Percentiles rank a stretch among this genome's conserved stretches.
Conservation (phyloP, 1,140 invertebrate genomes). For the Psix sp. region DNA sequence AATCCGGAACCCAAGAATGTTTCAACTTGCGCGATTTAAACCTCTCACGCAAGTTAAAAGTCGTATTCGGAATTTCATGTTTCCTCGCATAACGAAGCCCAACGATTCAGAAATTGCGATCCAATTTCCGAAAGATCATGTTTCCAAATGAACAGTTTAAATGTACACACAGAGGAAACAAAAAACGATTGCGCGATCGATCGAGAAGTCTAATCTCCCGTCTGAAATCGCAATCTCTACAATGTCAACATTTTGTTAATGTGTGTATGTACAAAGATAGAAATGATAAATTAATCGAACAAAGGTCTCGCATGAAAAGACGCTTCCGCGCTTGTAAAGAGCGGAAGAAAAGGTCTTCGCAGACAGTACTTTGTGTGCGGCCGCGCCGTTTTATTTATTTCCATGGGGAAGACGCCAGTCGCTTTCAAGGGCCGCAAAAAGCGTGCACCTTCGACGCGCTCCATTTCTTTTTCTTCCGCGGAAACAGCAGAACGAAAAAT, state of each 20-base stretch:
- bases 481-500: constrained; percentile 34
- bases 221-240: constrained; percentile 25
- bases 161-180: no score
- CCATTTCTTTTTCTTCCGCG: constrained; percentile 25
- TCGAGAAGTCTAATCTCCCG: constrained; percentile 11
- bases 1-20: no score
- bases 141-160: no score
- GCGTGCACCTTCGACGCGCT: not conserved
- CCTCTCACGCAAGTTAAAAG: no score
- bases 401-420: constrained; percentile 29
- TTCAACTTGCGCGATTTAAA: no score
- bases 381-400: constrained; percentile 39
- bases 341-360: constrained; percentile 45
- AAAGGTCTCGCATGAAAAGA: constrained; percentile 49
- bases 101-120: no score
- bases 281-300: constrained; percentile 54
- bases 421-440: constrained; percentile 15
- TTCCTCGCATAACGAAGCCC: no score
- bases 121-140: no score
- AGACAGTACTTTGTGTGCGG: constrained; percentile 38
- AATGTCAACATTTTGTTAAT: constrained; percentile 55
- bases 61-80: no score
- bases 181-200: no score
- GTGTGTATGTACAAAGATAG: constrained; percentile 39
- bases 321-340: constrained; percentile 45